These are phyloP conservation scores for Mirza zaza DNA, from an alignment of 2,113 vertebrate species.

Conservation along the genomic window DNA sequence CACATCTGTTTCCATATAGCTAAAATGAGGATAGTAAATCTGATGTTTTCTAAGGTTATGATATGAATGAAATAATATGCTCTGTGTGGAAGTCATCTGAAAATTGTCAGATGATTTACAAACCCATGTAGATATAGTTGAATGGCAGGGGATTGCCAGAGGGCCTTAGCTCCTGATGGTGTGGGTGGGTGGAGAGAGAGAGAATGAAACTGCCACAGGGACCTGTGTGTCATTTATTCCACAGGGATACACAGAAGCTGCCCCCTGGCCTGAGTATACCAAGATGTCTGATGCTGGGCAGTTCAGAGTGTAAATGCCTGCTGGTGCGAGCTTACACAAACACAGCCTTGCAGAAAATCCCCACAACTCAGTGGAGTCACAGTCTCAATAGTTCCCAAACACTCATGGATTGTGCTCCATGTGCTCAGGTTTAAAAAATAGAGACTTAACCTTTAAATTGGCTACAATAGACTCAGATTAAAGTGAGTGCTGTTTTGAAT, in stretches of 20 bases:
- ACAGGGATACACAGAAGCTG: background rate
- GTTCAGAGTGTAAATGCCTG: background rate
- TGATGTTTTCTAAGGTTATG: background rate
- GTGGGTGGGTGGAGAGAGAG: background rate
- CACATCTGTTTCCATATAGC: background rate
- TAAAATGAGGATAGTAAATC: background rate
- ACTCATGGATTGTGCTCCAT: conserved; percentile 7
- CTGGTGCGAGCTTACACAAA: background rate
- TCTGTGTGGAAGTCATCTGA: background rate
- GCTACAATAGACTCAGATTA: conserved; percentile 78
- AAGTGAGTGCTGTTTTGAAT: conserved; percentile 36
- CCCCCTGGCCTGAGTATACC: background rate
- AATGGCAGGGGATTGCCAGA: background rate
- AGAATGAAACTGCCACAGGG: background rate
- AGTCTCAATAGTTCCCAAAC: conserved; percentile 13
- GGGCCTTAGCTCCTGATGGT: background rate
- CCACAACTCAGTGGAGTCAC: background rate
- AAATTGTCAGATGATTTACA: background rate
- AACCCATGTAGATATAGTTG: background rate
- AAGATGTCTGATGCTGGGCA: background rate
- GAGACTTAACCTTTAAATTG: conserved; percentile 65
- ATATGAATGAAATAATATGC: background rate
- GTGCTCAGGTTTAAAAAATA: conserved; percentile 66
- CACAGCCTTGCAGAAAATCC: background rate
- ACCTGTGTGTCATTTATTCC: background rate